Percentiles rank a stretch among this genome's conserved stretches.
Conservation (phyloP, 2,888 invertebrate species). For the Xestobium rufovillosum region DNA sequence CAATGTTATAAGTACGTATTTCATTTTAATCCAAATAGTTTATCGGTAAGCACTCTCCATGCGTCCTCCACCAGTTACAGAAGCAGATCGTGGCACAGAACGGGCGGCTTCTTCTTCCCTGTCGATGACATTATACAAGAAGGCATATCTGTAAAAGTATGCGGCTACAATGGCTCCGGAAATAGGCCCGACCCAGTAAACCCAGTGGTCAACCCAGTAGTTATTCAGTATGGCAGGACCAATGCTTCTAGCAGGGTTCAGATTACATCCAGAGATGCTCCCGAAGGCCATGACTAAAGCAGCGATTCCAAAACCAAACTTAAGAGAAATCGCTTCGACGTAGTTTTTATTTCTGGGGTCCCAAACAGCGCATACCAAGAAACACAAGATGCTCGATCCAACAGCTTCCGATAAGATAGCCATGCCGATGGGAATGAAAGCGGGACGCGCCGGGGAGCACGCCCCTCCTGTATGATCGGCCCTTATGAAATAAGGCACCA, state of each 20-base stretch:
- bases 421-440: background rate
- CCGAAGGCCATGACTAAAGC: background rate
- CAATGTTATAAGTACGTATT: too few species aligned
- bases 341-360: background rate
- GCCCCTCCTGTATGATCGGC: too few species aligned
- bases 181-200: background rate
- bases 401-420: background rate
- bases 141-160: background rate
- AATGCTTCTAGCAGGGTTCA: constrained; percentile 3
- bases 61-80: too few species aligned
- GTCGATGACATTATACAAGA: too few species aligned
- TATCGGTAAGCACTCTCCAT: too few species aligned
- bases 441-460: background rate
- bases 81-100: too few species aligned
- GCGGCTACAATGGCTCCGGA: background rate
- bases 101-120: too few species aligned
- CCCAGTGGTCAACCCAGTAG: background rate
- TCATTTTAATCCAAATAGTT: too few species aligned
- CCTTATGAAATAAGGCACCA: too few species aligned
- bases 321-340: background rate
- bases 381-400: background rate
- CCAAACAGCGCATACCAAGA: background rate
- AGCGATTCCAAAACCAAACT: background rate
- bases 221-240: constrained; percentile 1
- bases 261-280: background rate